Base-by-base conservation (phyloP, 2,888 invertebrate species). In the Rhaphigaster nebulosa region DNA sequence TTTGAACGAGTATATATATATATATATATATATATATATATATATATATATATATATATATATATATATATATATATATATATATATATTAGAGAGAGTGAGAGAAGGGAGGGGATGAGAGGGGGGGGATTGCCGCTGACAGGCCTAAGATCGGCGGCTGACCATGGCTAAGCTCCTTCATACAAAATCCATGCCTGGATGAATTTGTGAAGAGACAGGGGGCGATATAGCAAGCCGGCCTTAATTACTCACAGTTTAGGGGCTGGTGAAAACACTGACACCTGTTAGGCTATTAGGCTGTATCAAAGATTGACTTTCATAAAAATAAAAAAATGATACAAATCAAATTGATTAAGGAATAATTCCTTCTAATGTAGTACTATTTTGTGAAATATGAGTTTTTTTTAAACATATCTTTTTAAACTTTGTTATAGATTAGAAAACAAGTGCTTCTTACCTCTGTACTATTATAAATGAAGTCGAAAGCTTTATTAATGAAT, bases 161-260 rank as follows among this genome's bases (percentile, higher is more conserved):
- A 76, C 70, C 70, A 76, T 20, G 34, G 10, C 70, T 76, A 18
- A 76, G 38, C 70, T 76, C 70, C 70, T 76, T 76, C 70, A 76
- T 76, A 38, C 23, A 76, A 76, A 76, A 76, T 76, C 70, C 70
- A 76, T 38, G 70, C 34, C 38, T 38, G 34, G 70, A 76, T 76
- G 70, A 76, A 76, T 76, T 76, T 76, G 38, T 20, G 70, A 76
- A 76, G 70, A 76, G 70, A 8, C 70, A 13, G 45, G 84, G 45
- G n/a, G 84, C 84, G 84, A 41, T 84, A n/a, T n/a, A 50, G 84
- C 13, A 84, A 50, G 45, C 6, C 84, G n/a, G 1, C 13, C 84
- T 84, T 84, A 84, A 84, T 84, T 41, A 84, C 84, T 45, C 38
- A 80, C 80, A 38, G 80, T n/a, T 84, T 84, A 84, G 84, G 41